Evolutionary conservation across 2,797 vertebrate genomes (phyloP), one percentile per base, ranked within the genome.

Genomic region (Cygnus olor): DNA sequence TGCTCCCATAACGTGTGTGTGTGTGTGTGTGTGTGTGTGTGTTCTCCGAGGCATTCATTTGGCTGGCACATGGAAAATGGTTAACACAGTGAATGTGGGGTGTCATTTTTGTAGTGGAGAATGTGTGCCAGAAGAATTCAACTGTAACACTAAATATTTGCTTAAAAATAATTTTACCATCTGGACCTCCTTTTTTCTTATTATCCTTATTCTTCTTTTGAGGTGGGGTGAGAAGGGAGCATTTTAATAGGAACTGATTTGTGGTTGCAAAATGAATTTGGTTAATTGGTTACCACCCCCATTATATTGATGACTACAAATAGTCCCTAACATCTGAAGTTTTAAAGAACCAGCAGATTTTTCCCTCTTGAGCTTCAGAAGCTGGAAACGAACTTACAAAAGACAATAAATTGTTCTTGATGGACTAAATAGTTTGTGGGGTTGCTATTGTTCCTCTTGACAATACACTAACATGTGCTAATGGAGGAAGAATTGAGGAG

Each of bases 141-240:
- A 95, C 96, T 95, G 89, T 96, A 97, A 97, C 97, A 98, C 95
- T 97, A 97, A 97, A 97, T 97, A 97, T 98, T 97, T 97, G 97
- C 95, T 98, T 98, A 96, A 98, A 97, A 97, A 98, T 98, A 98
- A 98, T 98, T 98, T 98, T 98, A 97, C 97, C 97, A 98, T 98
- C 97, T 98, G 98, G 97, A 97, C 94, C 94, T 97, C 97, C 97
- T 96, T 98, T 97, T 89, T 94, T 91, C 84, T 85, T 94, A 88
- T 96, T 96, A 78, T 96, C 93, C 95, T 96, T 97, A 96, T 96
- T 96, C 96, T 97, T 97, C 92, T 93, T 96, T 95, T 96, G 96
- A 97, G 95, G 93, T 94, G 95, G 96, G 94, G 95, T 95, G 93
- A 77, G 85, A 95, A 97, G 90, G 81, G 96, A 97, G 88, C 89